These are phyloP conservation scores for Eulemur albifrons DNA, from an alignment of 2,797 vertebrate genomes.

Conservation along the genomic window DNA sequence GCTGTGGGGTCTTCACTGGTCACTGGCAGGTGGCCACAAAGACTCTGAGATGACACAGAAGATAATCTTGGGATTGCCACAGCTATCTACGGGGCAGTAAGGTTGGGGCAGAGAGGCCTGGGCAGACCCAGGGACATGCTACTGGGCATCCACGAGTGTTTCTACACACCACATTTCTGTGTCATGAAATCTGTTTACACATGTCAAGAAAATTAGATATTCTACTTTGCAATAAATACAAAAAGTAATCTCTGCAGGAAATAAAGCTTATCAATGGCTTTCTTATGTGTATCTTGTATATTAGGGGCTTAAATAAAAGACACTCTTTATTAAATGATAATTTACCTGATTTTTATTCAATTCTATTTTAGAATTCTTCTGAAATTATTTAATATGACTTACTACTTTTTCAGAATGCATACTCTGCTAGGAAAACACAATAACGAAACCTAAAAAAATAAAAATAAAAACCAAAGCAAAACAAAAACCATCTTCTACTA, in stretches of 20 bases:
- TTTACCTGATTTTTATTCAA: neutral
- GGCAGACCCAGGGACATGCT: neutral
- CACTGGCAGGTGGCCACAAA: accelerated
- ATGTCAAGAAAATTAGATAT: neutral
- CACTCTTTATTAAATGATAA: neutral
- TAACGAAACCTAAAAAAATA: neutral
- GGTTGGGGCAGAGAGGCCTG: neutral
- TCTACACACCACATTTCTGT: neutral
- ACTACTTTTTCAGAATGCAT: neutral
- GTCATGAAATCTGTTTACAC: neutral
- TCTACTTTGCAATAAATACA: neutral
- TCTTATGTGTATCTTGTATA: neutral
- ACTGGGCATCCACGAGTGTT: neutral
- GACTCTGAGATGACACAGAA: neutral
- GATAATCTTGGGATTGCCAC: neutral
- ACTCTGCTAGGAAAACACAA: neutral
- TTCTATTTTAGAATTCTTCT: neutral
- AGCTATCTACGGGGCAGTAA: too few species aligned
- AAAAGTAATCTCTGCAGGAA: neutral
- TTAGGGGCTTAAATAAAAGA: neutral
- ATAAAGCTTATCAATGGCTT: neutral
- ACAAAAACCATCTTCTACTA: neutral
- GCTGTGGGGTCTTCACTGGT: neutral
- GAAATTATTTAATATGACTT: neutral
- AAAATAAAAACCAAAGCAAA: neutral